Conservation (phyloP, 2,797 vertebrate genomes). For the Neoniphon sammara region DNA sequence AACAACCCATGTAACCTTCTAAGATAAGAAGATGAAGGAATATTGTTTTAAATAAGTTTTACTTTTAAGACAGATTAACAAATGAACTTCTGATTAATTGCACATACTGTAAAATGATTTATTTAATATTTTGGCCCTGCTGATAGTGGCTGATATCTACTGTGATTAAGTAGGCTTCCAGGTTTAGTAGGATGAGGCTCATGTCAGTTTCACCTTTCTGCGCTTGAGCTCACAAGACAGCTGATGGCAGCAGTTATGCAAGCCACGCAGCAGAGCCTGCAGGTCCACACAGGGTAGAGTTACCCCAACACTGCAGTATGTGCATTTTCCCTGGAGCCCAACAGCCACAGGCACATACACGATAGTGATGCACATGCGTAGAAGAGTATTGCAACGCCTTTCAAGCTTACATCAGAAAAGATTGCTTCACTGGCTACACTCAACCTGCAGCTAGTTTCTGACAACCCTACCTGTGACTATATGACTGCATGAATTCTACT, state of each 20-base stretch:
- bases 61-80: too few species aligned
- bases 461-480: background rate
- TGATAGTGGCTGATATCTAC: slow-evolving; percentile 12
- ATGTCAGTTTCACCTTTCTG: slow-evolving; percentile 67
- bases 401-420: slow-evolving; percentile 63
- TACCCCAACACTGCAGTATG: slow-evolving; percentile 73
- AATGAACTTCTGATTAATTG: background rate
- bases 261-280: slow-evolving; percentile 40
- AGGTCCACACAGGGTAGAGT: slow-evolving; percentile 62
- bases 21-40: background rate
- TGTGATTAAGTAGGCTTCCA: slow-evolving; percentile 28
- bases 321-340: slow-evolving; percentile 52
- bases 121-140: background rate
- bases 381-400: slow-evolving; percentile 26
- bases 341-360: slow-evolving; percentile 12
- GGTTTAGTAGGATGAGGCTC: slow-evolving; percentile 45
- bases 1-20: background rate
- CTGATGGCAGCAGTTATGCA: slow-evolving; percentile 69
- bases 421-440: background rate
- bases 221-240: slow-evolving; percentile 72
- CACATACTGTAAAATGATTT: background rate
- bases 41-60: too few species aligned
- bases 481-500: background rate
- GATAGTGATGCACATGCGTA: slow-evolving; percentile 18
- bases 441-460: background rate